Percentiles rank a stretch among this genome's conserved stretches.
phyloP scores from a whole-genome alignment of 2,888 invertebrate species.

The Torymus auratus region DNA sequence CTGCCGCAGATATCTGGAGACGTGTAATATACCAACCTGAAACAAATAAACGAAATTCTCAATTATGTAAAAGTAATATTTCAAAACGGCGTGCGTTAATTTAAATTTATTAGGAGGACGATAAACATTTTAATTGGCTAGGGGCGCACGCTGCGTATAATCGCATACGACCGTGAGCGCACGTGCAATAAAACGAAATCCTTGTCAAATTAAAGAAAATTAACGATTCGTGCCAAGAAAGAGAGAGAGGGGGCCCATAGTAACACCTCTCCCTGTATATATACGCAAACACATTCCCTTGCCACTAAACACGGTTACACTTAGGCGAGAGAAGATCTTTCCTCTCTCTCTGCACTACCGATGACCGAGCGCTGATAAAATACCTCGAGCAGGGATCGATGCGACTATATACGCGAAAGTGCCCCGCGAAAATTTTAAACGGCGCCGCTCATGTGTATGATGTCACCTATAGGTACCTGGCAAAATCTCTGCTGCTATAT shows the following conservation, averaged over 20 bases:
- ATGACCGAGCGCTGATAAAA: slow-evolving; percentile 32
- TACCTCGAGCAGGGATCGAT: not conserved
- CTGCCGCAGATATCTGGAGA: not conserved
- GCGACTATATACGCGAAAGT: not conserved
- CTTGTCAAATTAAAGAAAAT: slow-evolving; percentile 54
- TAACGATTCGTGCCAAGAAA: slow-evolving; percentile 42
- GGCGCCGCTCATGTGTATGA: not conserved
- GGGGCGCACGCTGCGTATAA: slow-evolving; percentile 16
- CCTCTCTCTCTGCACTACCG: not conserved
- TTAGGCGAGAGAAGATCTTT: too few species aligned
- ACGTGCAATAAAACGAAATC: slow-evolving; percentile 37
- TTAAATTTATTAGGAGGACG: slow-evolving; percentile 27
- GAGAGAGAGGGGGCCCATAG: not conserved
- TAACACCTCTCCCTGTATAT: too few species aligned
- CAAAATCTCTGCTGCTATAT: too few species aligned
- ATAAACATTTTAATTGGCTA: slow-evolving; percentile 52
- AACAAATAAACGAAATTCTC: slow-evolving; percentile 36
- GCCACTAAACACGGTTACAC: too few species aligned
- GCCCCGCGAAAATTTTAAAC: not conserved
- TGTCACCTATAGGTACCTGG: not conserved
- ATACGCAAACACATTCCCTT: too few species aligned
- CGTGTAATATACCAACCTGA: slow-evolving; percentile 29
- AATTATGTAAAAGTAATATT: slow-evolving; percentile 28
- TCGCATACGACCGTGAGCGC: not conserved
- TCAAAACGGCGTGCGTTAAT: not conserved